Conservation (phyloP, 2,888 invertebrate species). For the Phyllotreta cruciferae region DNA sequence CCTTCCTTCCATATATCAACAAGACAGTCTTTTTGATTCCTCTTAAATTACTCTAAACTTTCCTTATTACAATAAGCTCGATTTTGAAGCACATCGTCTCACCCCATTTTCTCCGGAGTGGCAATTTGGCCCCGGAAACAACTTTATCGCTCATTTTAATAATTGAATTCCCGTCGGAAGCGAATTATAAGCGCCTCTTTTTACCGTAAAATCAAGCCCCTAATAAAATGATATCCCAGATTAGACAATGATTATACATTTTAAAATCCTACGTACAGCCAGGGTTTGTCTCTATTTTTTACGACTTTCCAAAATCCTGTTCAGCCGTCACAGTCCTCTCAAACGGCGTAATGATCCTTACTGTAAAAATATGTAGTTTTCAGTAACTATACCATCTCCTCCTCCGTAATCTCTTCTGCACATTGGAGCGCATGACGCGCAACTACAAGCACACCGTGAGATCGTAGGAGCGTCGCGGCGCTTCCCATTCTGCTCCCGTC, state of each 20-base stretch:
- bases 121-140: constrained; percentile 15
- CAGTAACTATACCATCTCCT: constrained; percentile 21
- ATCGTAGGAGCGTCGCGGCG: constrained; percentile 11
- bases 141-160: constrained; percentile 15
- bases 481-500: constrained; percentile 11
- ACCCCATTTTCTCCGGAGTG: constrained; percentile 12
- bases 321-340: background rate
- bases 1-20: too few relatives aligned
- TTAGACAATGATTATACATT: too few relatives aligned
- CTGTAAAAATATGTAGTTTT: constrained; percentile 17
- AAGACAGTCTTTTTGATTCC: too few relatives aligned
- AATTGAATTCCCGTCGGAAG: constrained; percentile 10
- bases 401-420: constrained; percentile 9
- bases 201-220: too few relatives aligned
- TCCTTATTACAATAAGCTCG: constrained; percentile 4
- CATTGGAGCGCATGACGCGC: constrained; percentile 22
- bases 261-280: too few relatives aligned
- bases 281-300: too few relatives aligned
- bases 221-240: too few relatives aligned
- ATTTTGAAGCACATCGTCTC: constrained; percentile 12
- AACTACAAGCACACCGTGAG: constrained; percentile 14
- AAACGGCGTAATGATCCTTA: constrained; percentile 4
- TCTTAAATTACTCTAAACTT: constrained; percentile 7
- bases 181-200: background rate
- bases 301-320: too few relatives aligned